These are phyloP conservation scores for Istiophorus platypterus DNA, from an alignment of 2,113 vertebrate species.

Conservation along the genomic window DNA sequence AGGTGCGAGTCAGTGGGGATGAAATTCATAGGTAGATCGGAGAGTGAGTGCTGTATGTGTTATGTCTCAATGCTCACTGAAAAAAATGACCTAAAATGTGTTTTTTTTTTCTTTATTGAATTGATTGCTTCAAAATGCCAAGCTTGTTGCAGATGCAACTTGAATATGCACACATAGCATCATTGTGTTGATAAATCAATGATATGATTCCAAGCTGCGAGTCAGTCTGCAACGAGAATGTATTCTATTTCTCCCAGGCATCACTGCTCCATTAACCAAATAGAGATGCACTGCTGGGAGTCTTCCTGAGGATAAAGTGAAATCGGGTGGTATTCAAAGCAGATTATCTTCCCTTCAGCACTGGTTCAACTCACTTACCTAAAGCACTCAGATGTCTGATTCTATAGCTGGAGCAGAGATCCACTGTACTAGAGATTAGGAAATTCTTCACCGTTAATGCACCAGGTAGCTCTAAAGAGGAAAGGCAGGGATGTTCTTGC, in stretches of 20 bases:
- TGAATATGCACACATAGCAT: background rate
- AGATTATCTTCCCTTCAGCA: conserved; percentile 72
- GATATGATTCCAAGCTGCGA: conserved; percentile 46
- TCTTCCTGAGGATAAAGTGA: conserved; percentile 58
- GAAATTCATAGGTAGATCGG: background rate
- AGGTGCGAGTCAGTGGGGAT: background rate
- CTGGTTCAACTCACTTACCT: conserved; percentile 54
- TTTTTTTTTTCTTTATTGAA: background rate
- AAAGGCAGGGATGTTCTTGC: conserved; percentile 12
- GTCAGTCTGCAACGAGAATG: conserved; percentile 46
- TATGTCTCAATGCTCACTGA: background rate
- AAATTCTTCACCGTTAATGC: conserved; percentile 32
- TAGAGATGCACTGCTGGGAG: conserved; percentile 37
- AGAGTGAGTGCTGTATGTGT: background rate
- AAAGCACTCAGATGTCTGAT: conserved; percentile 44
- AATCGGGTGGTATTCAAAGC: conserved; percentile 70
- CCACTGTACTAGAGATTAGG: conserved; percentile 52
- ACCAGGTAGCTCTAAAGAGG: conserved; percentile 4
- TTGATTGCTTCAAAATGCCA: conserved; percentile 29
- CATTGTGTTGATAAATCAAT: conserved; percentile 19
- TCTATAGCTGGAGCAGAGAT: conserved; percentile 39
- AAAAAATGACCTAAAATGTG: background rate
- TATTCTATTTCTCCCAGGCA: conserved; percentile 58
- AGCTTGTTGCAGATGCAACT: background rate
- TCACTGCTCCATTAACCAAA: conserved; percentile 63